Evolutionary conservation across 2,888 invertebrate species (phyloP).

Genomic region (Cataglyphis altisquamis): DNA sequence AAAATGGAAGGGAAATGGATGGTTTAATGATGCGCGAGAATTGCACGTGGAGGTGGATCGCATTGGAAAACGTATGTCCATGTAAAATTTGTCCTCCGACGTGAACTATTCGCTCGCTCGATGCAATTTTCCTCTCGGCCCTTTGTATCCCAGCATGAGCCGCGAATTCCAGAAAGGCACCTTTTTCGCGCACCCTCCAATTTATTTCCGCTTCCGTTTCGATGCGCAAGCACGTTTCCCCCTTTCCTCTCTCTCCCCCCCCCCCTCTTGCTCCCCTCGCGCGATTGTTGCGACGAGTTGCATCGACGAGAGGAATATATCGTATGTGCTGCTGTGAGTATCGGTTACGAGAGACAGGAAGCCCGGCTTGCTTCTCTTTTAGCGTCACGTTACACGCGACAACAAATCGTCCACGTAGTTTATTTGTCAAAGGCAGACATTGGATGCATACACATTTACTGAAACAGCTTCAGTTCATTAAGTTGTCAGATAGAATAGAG

Average conservation of each 20-base stretch:
- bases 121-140: constrained; percentile 39
- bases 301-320: constrained; percentile 12
- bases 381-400: constrained; percentile 4
- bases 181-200: constrained; percentile 31
- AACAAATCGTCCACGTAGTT: constrained; percentile 30
- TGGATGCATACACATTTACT: background rate
- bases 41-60: constrained; percentile 14
- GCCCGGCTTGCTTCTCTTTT: constrained; percentile 22
- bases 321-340: constrained; percentile 4
- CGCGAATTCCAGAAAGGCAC: constrained; percentile 38
- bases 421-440: constrained; percentile 12
- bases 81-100: constrained; percentile 43
- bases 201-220: constrained; percentile 51
- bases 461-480: background rate
- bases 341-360: constrained; percentile 32
- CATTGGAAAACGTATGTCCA: constrained; percentile 29
- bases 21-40: constrained; percentile 46
- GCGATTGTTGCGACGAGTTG: constrained; percentile 22
- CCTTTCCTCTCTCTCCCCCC: background rate
- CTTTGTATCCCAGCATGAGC: constrained; percentile 33
- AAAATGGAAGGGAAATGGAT: constrained; percentile 5
- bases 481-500: background rate
- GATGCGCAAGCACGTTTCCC: constrained; percentile 24
- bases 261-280: background rate
- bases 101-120: constrained; percentile 17